Evolutionary conservation across 1,140 invertebrate species (phyloP), one percentile per base, ranked within the genome.

Genomic region (Oncopodura yosiiana): DNA sequence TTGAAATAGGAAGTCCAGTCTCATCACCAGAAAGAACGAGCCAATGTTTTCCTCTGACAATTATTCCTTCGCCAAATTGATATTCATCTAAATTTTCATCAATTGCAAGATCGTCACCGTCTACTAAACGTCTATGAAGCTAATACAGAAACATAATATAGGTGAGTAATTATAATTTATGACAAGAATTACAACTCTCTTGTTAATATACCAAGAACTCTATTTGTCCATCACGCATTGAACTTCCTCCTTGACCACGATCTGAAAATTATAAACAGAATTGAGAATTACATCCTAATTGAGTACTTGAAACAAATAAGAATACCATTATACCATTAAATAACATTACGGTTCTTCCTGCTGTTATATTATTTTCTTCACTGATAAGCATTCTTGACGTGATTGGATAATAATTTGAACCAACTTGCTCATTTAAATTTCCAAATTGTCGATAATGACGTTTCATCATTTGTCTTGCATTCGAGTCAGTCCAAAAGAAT

Each of bases 371-470:
- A 34, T 8, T 8, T 9, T 34, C 30, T 52, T 82, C 81, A 32
- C 75, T 71, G 1, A 91, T 68, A 2, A 77, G 73, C n/a, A 95
- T 91, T 53, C 84, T 78, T 3, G 83, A 82, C 12, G 87, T 92
- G 1, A 97, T 77, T 0, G 94, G 94, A 70, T 91, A 96, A 70
- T 94, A 96, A 70, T 97, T 97, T 2, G 82, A 84, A 30, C 87
- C 72, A 0, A 88, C 71, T 9, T 75, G 76, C 69, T 83, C 81
- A 12, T 51, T 21, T 26, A 34, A 24, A 27, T 49, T n/a, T 3
- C 74, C 81, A 0, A 30, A 32, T 18, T n/a, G 4, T 9, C 6
- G 8, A 30, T n/a, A 37, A 23, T 37, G 71, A 41, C 93, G 75
- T 62, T 82, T 78, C 30, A 95, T 65, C 68, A 88, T 80, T 71